Conservation (phyloP, 1,140 invertebrate genomes). For the Apis cerana region DNA sequence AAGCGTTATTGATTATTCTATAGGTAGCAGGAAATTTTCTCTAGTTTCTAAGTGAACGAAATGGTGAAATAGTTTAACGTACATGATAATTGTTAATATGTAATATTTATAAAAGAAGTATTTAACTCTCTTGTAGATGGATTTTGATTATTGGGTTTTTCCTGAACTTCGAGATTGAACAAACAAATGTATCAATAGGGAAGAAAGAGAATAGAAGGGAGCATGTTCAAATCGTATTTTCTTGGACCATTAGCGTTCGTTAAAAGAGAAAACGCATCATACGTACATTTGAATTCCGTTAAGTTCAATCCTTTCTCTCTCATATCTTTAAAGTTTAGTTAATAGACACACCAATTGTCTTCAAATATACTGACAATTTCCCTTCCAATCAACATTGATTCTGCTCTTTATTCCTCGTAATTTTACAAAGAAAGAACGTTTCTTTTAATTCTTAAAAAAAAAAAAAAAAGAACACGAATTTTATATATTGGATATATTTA, state of each 20-base stretch:
- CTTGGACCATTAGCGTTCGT: constrained; percentile 12
- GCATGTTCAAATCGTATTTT: neutral
- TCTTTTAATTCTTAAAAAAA: no score
- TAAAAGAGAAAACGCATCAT: neutral
- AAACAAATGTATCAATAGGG: neutral
- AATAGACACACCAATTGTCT: neutral
- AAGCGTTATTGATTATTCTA: no score
- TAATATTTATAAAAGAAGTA: no score
- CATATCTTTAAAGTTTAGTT: neutral
- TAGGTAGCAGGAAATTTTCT: no score
- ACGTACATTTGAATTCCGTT: constrained; percentile 15
- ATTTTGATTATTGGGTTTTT: neutral
- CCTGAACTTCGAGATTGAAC: neutral
- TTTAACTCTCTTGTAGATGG: neutral
- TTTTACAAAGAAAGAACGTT: no score
- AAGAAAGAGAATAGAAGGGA: neutral
- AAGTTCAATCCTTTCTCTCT: neutral
- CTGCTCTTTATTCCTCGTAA: neutral
- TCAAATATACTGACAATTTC: neutral
- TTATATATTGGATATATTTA: no score
- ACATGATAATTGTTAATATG: no score
- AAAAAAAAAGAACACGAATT: no score
- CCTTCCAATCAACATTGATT: neutral
- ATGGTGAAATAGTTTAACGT: no score
- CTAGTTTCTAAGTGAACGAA: no score